Conservation (phyloP, 2,113 vertebrate species). For the Engraulis encrasicolus region DNA sequence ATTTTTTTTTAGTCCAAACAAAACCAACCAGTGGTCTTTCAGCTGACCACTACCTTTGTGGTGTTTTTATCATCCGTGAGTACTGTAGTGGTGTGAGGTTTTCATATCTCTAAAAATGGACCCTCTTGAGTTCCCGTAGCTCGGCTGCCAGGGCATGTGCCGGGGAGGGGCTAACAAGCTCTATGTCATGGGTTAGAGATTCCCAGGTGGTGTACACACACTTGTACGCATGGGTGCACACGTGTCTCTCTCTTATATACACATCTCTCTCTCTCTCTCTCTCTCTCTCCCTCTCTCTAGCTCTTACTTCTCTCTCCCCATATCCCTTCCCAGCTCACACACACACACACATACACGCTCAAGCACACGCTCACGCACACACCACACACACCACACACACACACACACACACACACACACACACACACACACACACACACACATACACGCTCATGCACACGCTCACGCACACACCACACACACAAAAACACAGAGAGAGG, state of each 20-base stretch:
- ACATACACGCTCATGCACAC: too few relatives aligned
- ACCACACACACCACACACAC: not conserved
- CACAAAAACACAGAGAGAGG: too few relatives aligned
- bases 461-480: too few relatives aligned
- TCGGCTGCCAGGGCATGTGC: too few relatives aligned
- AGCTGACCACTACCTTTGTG: not conserved
- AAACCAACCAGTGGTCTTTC: not conserved
- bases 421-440: too few relatives aligned
- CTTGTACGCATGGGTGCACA: too few relatives aligned
- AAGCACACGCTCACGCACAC: not conserved
- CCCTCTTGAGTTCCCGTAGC: not conserved
- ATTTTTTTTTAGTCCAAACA: not conserved
- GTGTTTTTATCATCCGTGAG: not conserved
- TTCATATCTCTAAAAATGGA: not conserved
- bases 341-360: not conserved
- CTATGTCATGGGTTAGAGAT: not conserved
- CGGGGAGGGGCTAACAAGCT: not conserved
- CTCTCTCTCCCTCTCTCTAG: too few relatives aligned
- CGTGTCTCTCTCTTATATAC: not conserved
- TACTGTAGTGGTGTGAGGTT: not conserved
- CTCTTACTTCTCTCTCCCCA: too few relatives aligned
- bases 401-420: not conserved
- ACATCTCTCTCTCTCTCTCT: too few relatives aligned
- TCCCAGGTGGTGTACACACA: not conserved
- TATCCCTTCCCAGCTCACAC: too few relatives aligned